Evolutionary conservation across 2,113 vertebrate species (phyloP).

Genomic region (Hiodon alosoides): DNA sequence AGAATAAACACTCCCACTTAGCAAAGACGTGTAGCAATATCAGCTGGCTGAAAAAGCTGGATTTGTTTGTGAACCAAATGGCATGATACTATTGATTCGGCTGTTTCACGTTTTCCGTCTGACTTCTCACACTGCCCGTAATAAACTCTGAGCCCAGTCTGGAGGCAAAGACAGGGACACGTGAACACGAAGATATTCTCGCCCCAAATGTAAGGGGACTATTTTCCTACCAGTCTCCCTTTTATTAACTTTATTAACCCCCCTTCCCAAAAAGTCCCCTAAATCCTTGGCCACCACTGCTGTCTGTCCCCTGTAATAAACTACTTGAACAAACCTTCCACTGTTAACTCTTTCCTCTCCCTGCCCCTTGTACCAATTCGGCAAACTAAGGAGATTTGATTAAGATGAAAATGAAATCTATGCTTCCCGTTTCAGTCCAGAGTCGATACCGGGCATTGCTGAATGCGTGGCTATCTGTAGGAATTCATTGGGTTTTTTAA

Average conservation of each 20-base stretch:
- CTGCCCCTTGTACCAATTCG: constrained; percentile 66
- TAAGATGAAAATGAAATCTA: neutral
- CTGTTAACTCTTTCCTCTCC: constrained; percentile 44
- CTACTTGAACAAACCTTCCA: constrained; percentile 34
- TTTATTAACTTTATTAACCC: constrained; percentile 12
- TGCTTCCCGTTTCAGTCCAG: neutral
- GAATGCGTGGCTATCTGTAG: neutral
- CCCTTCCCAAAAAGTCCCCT: neutral
- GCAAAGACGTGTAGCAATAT: neutral
- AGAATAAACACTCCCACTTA: neutral
- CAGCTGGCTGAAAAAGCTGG: neutral
- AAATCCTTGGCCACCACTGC: neutral
- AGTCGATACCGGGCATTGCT: neutral
- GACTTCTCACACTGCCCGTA: neutral
- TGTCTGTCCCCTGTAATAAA: constrained; percentile 8
- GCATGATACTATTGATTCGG: neutral
- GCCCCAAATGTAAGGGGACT: too few relatives aligned
- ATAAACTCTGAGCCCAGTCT: neutral
- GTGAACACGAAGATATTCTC: neutral
- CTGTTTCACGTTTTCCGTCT: neutral
- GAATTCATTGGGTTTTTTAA: neutral
- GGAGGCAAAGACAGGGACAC: neutral
- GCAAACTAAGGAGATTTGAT: constrained; percentile 8
- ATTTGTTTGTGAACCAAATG: neutral
- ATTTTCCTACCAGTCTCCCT: constrained; percentile 1